Evolutionary conservation across 2,888 invertebrate genomes (phyloP).

Genomic region (Eurois occulta): DNA sequence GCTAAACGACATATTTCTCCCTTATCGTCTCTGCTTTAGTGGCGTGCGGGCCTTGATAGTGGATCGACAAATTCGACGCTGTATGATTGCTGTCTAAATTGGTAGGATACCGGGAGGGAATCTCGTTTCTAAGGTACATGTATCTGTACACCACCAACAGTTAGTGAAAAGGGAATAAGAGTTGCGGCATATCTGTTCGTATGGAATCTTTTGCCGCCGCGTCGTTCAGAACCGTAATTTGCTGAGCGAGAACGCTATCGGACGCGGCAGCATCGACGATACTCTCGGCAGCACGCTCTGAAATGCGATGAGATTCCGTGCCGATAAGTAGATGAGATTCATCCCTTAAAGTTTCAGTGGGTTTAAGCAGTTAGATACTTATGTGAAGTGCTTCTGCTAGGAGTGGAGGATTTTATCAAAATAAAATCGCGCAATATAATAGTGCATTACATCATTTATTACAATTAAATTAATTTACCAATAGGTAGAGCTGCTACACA

Average conservation of each 20-base stretch:
- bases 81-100: neutral
- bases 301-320: neutral
- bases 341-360: neutral
- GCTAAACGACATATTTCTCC: too few relatives aligned
- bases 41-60: neutral
- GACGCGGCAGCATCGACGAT: neutral
- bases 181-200: neutral
- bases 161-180: neutral
- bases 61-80: too few relatives aligned
- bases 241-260: neutral
- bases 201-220: neutral
- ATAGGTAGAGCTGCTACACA: slow-evolving; percentile 58
- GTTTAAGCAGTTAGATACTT: neutral
- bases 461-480: slow-evolving; percentile 46
- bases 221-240: neutral
- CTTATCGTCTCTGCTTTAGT: too few relatives aligned
- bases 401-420: neutral
- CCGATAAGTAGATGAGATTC: neutral
- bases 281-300: neutral
- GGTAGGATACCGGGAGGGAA: neutral
- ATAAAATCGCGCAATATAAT: slow-evolving; percentile 20
- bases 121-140: too few relatives aligned
- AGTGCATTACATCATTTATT: slow-evolving; percentile 57
- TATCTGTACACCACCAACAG: neutral
- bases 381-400: neutral